These are phyloP conservation scores for Dendropsophus ebraccatus DNA, from an alignment of 2,113 vertebrate species.

Conservation along the genomic window DNA sequence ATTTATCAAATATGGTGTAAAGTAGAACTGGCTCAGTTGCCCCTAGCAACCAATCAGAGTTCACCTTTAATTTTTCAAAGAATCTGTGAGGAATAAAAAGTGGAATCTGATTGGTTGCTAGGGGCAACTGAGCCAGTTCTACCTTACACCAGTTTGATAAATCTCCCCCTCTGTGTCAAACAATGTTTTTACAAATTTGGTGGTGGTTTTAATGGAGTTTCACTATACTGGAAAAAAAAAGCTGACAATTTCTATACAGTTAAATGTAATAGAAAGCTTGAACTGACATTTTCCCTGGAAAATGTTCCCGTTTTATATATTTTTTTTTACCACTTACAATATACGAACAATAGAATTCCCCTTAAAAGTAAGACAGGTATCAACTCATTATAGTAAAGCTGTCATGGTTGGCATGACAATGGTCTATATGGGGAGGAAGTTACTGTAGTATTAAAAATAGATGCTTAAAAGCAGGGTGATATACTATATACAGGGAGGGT, in stretches of 20 bases:
- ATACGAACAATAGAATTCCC: constrained; percentile 20
- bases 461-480: constrained; percentile 63
- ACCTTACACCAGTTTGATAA: no score
- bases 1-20: no score
- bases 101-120: no score
- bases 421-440: constrained; percentile 61
- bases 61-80: no score
- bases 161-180: no score
- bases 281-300: background rate
- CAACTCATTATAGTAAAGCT: constrained; percentile 18
- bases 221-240: no score
- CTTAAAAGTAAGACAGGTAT: constrained; percentile 6
- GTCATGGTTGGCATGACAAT: constrained; percentile 67
- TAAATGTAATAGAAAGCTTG: background rate
- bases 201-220: no score
- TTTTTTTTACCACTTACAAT: background rate
- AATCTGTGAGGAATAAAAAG: no score
- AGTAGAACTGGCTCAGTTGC: no score
- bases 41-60: no score
- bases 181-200: background rate
- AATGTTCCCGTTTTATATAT: background rate
- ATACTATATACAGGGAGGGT: constrained; percentile 49
- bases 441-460: constrained; percentile 61
- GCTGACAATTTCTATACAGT: background rate
- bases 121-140: no score